Conservation (phyloP, 2,797 vertebrate species). For the Mallotus villosus region DNA sequence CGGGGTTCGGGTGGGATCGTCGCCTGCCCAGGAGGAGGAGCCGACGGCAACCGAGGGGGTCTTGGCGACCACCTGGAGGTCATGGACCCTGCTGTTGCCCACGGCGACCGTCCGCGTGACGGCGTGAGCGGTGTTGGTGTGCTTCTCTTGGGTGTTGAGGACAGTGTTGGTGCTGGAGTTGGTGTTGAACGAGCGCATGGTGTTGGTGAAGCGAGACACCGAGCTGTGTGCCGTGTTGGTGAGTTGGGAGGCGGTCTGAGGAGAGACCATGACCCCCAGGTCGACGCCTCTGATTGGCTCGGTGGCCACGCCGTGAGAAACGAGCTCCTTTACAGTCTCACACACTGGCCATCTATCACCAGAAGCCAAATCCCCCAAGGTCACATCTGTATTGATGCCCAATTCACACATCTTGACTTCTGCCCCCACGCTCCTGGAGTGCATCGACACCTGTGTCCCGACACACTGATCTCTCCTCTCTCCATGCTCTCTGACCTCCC, state of each 20-base stretch:
- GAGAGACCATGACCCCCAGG: conserved; percentile 76
- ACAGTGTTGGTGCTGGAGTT: conserved; percentile 84
- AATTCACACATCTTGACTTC: conserved; percentile 69
- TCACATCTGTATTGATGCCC: conserved; percentile 78
- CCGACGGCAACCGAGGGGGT: conserved; percentile 80
- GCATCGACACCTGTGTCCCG: conserved; percentile 62
- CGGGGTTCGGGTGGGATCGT: conserved; percentile 28
- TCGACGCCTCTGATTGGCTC: conserved; percentile 73
- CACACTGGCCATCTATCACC: conserved; percentile 37
- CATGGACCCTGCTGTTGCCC: conserved; percentile 82
- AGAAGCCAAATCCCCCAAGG: conserved; percentile 12
- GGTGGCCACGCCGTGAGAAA: conserved; percentile 75
- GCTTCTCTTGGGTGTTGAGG: conserved; percentile 80
- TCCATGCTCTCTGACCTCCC: conserved; percentile 81
- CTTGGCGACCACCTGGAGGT: conserved; percentile 66
- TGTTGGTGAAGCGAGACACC: conserved; percentile 82
- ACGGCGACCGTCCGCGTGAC: conserved; percentile 79
- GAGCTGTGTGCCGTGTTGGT: conserved; percentile 78
- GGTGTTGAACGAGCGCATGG: conserved; percentile 58
- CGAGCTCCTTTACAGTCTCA: conserved; percentile 63
- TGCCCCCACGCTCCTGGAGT: conserved; percentile 72
- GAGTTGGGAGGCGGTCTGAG: conserved; percentile 73
- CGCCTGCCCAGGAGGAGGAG: conserved; percentile 60
- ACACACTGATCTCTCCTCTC: conserved; percentile 75
- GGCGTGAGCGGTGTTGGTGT: conserved; percentile 81